Conservation (phyloP, 1,140 invertebrate species). For the Adoxophyes honmai region DNA sequence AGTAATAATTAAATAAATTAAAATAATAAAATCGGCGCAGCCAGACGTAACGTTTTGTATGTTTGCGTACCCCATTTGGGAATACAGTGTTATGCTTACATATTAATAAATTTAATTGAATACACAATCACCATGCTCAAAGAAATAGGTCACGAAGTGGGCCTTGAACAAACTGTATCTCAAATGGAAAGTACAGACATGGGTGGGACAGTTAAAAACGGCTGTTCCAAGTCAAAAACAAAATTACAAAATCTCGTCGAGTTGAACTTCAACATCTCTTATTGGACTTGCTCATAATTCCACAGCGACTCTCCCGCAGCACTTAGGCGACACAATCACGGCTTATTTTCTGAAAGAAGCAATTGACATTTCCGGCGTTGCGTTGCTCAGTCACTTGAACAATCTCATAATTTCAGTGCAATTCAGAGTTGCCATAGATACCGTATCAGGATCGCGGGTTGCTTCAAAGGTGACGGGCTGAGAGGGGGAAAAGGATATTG, state of each 20-base stretch:
- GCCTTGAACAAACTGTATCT: too few relatives aligned
- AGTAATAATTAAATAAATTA: too few relatives aligned
- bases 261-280: neutral
- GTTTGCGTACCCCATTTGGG: too few relatives aligned
- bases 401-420: conserved; percentile 11
- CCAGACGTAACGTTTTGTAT: too few relatives aligned
- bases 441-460: neutral
- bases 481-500: too few relatives aligned
- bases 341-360: neutral
- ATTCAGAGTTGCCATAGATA: neutral
- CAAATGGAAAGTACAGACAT: too few relatives aligned
- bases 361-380: conserved; percentile 7
- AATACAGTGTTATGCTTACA: too few relatives aligned
- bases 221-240: neutral
- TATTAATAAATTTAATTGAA: too few relatives aligned
- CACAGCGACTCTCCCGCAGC: neutral
- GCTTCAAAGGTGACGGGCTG: neutral
- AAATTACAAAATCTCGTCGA: neutral
- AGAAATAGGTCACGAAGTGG: too few relatives aligned
- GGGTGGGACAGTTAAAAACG: too few relatives aligned
- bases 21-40: too few relatives aligned
- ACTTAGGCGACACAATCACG: neutral
- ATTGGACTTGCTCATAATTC: neutral
- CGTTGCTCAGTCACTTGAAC: conserved; percentile 1
- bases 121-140: too few relatives aligned